phyloP scores from a whole-genome alignment of 2,797 vertebrate genomes.

The Aldrovandia affinis region DNA sequence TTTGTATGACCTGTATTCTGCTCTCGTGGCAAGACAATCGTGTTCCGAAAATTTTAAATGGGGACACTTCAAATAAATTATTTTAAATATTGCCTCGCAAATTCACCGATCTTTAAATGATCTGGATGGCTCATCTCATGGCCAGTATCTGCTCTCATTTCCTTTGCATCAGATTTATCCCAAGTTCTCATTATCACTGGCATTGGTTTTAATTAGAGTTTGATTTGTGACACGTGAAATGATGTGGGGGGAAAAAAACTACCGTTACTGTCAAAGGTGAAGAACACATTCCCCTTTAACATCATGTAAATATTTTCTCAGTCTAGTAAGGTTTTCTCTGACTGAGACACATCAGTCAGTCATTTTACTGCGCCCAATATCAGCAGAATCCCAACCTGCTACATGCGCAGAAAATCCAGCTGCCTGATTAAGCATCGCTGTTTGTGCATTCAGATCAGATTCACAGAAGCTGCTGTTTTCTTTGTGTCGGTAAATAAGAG shows the following conservation, averaged over 20 bases:
- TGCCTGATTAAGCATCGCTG: conserved; percentile 58
- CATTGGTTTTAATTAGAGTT: background rate
- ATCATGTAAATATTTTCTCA: no score
- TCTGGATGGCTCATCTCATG: conserved; percentile 2
- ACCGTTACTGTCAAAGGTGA: no score
- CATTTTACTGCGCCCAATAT: conserved; percentile 49
- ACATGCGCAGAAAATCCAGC: conserved; percentile 67
- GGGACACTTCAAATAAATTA: background rate
- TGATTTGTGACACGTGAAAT: background rate
- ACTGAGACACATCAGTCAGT: conserved; percentile 68
- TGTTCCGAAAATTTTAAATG: background rate
- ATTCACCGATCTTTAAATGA: background rate
- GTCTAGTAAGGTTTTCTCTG: no score
- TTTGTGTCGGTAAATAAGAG: background rate
- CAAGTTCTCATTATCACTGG: background rate
- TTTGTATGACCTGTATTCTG: background rate
- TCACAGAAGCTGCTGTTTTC: conserved; percentile 18
- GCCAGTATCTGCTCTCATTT: background rate
- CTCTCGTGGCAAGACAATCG: background rate
- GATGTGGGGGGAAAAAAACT: no score
- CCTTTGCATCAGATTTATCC: background rate
- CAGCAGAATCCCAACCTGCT: conserved; percentile 55
- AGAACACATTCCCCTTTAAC: no score
- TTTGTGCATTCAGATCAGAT: conserved; percentile 60
- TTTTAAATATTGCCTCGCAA: background rate